Conservation (phyloP, 2,888 invertebrate genomes). For the Meliscaeva auricollis region DNA sequence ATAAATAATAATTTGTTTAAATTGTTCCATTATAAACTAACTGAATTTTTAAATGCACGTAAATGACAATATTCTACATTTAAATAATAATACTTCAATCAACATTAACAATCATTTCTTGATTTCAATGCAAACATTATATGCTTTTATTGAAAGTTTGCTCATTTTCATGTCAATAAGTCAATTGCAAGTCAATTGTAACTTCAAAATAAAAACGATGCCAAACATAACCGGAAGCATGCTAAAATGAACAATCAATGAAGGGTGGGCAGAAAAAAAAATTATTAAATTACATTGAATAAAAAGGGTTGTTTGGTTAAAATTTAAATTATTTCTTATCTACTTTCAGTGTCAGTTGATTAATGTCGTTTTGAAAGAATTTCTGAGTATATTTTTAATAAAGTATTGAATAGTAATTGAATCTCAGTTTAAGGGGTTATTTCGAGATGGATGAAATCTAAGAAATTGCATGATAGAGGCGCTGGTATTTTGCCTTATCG, state of each 20-base stretch:
- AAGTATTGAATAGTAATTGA: too few species aligned
- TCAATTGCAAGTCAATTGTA: slow-evolving; percentile 32
- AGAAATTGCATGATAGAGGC: too few species aligned
- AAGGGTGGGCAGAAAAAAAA: neutral
- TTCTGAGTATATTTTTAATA: too few species aligned
- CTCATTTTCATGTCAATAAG: slow-evolving; percentile 38
- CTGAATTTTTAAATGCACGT: too few species aligned
- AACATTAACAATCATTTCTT: too few species aligned
- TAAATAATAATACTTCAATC: too few species aligned
- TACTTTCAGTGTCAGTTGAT: neutral
- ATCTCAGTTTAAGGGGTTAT: too few species aligned
- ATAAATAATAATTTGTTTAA: too few species aligned
- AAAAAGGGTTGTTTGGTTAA: neutral
- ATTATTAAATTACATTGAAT: neutral
- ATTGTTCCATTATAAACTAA: too few species aligned
- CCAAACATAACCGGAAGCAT: slow-evolving; percentile 15
- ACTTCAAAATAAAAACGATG: slow-evolving; percentile 11
- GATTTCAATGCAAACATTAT: neutral
- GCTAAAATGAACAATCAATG: slow-evolving; percentile 19
- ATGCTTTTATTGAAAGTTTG: slow-evolving; percentile 36
- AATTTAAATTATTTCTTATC: neutral
- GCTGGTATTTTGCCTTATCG: too few species aligned
- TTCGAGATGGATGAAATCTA: too few species aligned
- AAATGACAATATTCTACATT: too few species aligned
- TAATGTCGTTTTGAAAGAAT: neutral